Evolutionary conservation across 1,140 invertebrate species (phyloP).

Genomic region (Notospermus geniculatus): DNA sequence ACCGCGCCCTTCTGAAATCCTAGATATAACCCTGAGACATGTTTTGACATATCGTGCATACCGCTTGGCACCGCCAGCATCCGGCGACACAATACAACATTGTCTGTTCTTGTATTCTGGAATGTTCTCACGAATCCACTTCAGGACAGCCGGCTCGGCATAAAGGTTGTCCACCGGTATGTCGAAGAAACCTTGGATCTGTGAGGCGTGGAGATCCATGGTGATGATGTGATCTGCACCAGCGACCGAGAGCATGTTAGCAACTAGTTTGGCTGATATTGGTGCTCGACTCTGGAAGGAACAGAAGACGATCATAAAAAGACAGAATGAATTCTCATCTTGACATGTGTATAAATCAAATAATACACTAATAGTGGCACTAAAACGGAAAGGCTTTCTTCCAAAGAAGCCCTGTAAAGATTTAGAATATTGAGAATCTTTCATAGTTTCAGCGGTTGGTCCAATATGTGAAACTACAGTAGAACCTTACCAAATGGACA

Average conservation of each 20-base stretch:
- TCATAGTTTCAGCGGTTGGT: too few relatives aligned
- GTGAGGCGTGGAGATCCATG: constrained; percentile 98
- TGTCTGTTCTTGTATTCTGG: constrained; percentile 83
- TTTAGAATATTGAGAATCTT: too few relatives aligned
- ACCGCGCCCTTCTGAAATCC: too few relatives aligned
- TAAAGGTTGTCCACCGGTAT: constrained; percentile 99
- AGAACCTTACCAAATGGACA: too few relatives aligned
- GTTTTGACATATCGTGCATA: constrained; percentile 29
- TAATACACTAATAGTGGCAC: too few relatives aligned
- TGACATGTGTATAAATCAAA: too few relatives aligned
- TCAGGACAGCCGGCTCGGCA: constrained; percentile 95
- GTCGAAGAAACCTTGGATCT: constrained; percentile 99
- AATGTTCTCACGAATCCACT: constrained; percentile 99
- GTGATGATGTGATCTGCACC: constrained; percentile 99
- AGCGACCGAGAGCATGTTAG: constrained; percentile 97
- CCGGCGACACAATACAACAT: constrained; percentile 96
- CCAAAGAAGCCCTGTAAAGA: too few relatives aligned
- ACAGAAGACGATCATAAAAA: too few relatives aligned
- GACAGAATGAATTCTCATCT: too few relatives aligned
- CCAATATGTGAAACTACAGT: too few relatives aligned
- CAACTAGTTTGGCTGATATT: constrained; percentile 96
- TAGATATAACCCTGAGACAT: too few relatives aligned
- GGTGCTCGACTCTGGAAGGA: constrained; percentile 84
- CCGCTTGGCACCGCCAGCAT: constrained; percentile 97
- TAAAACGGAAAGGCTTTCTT: too few relatives aligned